Conservation (phyloP, 2,888 invertebrate species). For the Pseudococcus viburni region DNA sequence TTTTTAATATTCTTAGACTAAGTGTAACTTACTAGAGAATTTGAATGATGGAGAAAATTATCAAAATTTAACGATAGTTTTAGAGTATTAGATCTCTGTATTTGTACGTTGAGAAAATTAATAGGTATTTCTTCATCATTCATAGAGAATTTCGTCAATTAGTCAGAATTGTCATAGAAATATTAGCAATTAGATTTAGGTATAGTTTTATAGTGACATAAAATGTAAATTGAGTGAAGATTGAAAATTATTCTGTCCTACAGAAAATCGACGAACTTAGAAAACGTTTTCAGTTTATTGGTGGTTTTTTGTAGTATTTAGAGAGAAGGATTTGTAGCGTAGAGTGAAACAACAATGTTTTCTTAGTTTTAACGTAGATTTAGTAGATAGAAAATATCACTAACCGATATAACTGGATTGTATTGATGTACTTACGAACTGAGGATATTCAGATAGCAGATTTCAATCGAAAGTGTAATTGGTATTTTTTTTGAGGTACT, state of each 20-base stretch:
- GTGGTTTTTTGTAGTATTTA: constrained; percentile 34
- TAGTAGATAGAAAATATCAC: constrained; percentile 37
- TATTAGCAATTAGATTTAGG: constrained; percentile 1
- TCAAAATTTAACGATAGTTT: neutral
- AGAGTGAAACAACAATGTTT: constrained; percentile 25
- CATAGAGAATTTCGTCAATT: neutral
- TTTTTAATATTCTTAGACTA: constrained; percentile 18
- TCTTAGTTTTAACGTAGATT: constrained; percentile 33
- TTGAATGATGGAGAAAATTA: constrained; percentile 19
- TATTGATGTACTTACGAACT: neutral
- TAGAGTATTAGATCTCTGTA: neutral
- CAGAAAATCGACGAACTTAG: neutral
- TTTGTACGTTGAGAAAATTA: neutral
- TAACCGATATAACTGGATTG: constrained; percentile 35
- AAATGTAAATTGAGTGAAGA: neutral
- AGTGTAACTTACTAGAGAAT: neutral
- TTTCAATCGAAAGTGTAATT: neutral
- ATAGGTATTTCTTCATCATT: constrained; percentile 29
- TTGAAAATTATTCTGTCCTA: neutral
- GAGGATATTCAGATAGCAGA: neutral
- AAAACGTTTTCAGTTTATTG: neutral
- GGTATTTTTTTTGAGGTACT: neutral
- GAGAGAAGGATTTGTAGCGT: constrained; percentile 48
- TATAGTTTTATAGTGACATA: neutral
- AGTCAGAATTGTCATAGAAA: constrained; percentile 25